Base-by-base conservation (phyloP, 2,113 vertebrate genomes). In the Capreolus pygargus region DNA sequence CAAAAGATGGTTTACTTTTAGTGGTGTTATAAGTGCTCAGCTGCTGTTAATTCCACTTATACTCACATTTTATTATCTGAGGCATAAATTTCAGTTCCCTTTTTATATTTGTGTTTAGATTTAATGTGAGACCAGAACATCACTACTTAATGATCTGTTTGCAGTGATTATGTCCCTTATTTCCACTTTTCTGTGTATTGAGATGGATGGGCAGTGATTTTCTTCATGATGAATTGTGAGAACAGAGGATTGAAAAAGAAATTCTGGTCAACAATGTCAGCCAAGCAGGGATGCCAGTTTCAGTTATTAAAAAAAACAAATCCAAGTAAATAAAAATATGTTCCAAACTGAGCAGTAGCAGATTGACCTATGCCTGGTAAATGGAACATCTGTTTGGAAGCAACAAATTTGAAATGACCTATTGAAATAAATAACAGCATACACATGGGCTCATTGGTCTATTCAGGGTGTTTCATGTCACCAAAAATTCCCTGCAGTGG, bases 171-270 rank as follows among this genome's bases (percentile, higher is more conserved):
- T 86, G 54, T 55, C 86, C 54, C 64, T 36, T 30, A 88, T 70
- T 98, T 97, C 64, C 52, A 50, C 58, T 76, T 96, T 97, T 98
- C 93, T 98, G 19, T 82, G 14, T 61, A 92, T 86, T 97, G 95
- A 98, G 92, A 96, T 93, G 85, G 97, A 98, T 97, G 86, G 70
- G 47, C 79, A 98, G 94, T 60, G 88, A 6, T 98, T 98, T 98
- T 76, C 86, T 96, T 96, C 95, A 57, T 82, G 95, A 98, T 88
- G 88, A 97, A 97, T 96, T 98, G 74, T 95, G 54, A 97, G 47
- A 84, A 97, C 27, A 96, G 94, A 96, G 96, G 33, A 92, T 86
- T 95, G 95, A 85, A 95, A 36, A 95, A 45, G 96, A 64, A 64
- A 94, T 33, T 79, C 89, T 96, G 96, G 97, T 93, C 93, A 87